Evolutionary conservation across 2,888 invertebrate genomes (phyloP).

Genomic region (Apotomis capreana): DNA sequence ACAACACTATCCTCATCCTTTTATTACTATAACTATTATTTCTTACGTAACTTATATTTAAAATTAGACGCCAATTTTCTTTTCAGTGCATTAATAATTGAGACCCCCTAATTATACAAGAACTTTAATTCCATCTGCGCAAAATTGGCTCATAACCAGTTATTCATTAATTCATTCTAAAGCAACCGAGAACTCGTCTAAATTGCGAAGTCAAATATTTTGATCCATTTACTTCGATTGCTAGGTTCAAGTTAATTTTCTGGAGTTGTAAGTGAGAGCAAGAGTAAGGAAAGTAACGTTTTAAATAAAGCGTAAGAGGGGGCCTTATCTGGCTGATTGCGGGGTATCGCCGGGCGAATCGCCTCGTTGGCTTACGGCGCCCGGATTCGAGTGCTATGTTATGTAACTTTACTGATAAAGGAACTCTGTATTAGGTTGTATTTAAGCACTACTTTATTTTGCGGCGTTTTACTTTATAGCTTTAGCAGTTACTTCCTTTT

Average conservation of each 20-base stretch:
- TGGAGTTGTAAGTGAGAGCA: constrained; percentile 21
- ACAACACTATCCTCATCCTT: not conserved
- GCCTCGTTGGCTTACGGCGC: constrained; percentile 56
- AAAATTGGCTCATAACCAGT: constrained; percentile 23
- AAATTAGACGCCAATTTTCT: not conserved
- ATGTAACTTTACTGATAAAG: constrained; percentile 40
- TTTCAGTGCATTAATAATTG: constrained; percentile 6
- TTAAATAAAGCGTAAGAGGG: constrained; percentile 57
- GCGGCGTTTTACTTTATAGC: not conserved
- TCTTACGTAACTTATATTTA: no score
- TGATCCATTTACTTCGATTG: constrained; percentile 44
- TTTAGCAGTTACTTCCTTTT: not conserved
- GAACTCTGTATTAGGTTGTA: constrained; percentile 38
- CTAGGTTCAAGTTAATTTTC: constrained; percentile 42
- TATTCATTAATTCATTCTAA: constrained; percentile 21
- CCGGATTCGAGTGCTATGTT: constrained; percentile 42
- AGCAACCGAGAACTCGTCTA: constrained; percentile 11
- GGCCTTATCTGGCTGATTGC: constrained; percentile 67
- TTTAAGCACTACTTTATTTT: constrained; percentile 34
- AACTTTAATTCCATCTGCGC: constrained; percentile 13
- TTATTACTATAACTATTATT: no score
- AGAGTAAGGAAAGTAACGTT: constrained; percentile 54
- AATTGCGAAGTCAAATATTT: constrained; percentile 33
- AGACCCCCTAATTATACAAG: constrained; percentile 5
- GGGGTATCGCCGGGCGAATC: constrained; percentile 57